A percentile compares a stretch with the other conserved stretches of the same genome.
phyloP scores from a whole-genome alignment of 2,113 vertebrate species.

The Saccopteryx bilineata region DNA sequence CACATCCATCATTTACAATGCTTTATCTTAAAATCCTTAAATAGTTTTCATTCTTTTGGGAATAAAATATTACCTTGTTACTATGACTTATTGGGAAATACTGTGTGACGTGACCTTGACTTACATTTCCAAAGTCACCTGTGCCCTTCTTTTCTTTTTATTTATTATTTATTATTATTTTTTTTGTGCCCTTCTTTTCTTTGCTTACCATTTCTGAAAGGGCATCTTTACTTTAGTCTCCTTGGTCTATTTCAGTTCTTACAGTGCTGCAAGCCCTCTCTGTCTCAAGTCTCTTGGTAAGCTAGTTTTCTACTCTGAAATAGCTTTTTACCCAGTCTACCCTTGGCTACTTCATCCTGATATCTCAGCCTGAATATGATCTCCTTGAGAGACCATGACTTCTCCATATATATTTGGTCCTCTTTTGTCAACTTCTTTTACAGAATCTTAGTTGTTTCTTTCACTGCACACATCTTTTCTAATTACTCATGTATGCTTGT shows the following conservation, averaged over 20 bases:
- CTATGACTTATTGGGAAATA: neutral
- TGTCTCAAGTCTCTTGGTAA: neutral
- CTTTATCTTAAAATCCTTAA: neutral
- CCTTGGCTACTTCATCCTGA: neutral
- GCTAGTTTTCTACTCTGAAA: neutral
- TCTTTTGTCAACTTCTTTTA: neutral
- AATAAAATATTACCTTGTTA: neutral
- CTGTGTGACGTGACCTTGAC: neutral
- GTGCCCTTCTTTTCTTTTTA: neutral
- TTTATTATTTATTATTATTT: no score
- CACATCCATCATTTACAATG: neutral
- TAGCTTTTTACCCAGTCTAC: neutral
- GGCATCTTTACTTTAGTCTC: neutral
- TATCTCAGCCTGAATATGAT: neutral
- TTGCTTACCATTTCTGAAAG: neutral
- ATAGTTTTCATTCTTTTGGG: neutral
- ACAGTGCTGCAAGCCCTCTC: neutral
- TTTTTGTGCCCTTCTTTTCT: neutral
- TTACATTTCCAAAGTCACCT: neutral
- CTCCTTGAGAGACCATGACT: neutral
- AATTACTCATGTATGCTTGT: neutral
- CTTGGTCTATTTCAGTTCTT: neutral
- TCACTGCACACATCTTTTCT: neutral
- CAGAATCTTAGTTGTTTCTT: neutral
- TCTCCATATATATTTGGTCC: neutral